A percentile compares a stretch with the other conserved stretches of the same genome.
phyloP scores from a whole-genome alignment of 2,888 invertebrate genomes.

The Cephus pygmeus region DNA sequence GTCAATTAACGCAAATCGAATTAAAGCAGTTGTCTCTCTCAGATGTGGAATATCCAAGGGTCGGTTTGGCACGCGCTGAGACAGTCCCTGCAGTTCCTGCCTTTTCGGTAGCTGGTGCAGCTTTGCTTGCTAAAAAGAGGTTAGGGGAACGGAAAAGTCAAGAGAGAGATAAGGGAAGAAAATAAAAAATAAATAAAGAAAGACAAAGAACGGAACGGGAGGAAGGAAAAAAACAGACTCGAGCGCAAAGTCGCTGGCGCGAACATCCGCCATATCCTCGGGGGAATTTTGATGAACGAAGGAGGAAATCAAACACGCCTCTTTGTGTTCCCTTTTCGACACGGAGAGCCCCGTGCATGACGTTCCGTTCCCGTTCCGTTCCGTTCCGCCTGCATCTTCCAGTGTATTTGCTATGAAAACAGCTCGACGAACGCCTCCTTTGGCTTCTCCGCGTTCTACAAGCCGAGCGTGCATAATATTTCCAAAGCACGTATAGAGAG shows the following conservation, averaged over 20 bases:
- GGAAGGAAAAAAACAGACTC: background rate
- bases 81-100: background rate
- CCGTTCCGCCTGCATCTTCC: conserved; percentile 23
- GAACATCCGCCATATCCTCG: conserved; percentile 1
- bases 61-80: background rate
- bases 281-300: conserved; percentile 3
- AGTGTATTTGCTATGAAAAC: conserved; percentile 46
- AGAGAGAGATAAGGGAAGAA: background rate
- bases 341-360: background rate
- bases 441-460: background rate
- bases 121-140: background rate
- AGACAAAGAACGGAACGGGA: background rate
- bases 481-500: conserved; percentile 21
- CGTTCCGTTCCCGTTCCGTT: conserved; percentile 1
- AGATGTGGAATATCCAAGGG: background rate
- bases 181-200: background rate
- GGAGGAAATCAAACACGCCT: conserved; percentile 35
- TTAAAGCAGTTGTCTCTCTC: conserved; percentile 25
- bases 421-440: conserved; percentile 26
- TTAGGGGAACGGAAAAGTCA: background rate
- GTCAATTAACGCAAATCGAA: conserved; percentile 52
- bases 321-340: conserved; percentile 27
- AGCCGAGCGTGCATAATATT: conserved; percentile 32
- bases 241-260: background rate
- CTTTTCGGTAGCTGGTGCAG: background rate